phyloP scores from a whole-genome alignment of 2,888 invertebrate species.

The Theodoxus fluviatilis region DNA sequence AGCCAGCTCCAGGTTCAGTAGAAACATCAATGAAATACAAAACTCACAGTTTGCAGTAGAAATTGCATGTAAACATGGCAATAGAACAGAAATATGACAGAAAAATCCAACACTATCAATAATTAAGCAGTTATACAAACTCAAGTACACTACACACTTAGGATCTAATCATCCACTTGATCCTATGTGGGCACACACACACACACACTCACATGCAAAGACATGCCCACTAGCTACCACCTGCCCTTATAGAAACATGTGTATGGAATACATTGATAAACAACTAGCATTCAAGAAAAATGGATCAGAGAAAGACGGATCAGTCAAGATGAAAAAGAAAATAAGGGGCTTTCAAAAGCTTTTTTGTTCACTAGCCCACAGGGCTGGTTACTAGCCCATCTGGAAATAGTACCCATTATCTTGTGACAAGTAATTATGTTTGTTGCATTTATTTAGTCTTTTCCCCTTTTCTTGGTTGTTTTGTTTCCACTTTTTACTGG shows the following conservation, averaged over 20 bases:
- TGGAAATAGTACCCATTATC: too few relatives aligned
- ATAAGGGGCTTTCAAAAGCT: neutral
- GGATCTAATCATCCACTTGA: too few relatives aligned
- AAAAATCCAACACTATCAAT: neutral
- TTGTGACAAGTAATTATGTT: too few relatives aligned
- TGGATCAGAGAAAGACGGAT: neutral
- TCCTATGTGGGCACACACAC: neutral
- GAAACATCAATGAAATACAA: neutral
- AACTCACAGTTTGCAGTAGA: too few relatives aligned
- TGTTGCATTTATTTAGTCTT: too few relatives aligned
- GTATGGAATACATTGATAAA: neutral
- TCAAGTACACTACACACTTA: slow-evolving; percentile 3
- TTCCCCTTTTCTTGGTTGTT: too few relatives aligned
- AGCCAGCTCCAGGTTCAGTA: neutral
- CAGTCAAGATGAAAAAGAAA: neutral
- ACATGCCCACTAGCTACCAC: neutral
- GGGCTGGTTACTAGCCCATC: too few relatives aligned
- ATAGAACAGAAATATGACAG: neutral
- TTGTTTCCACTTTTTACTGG: too few relatives aligned
- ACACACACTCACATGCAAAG: neutral
- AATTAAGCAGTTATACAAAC: neutral
- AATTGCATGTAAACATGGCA: too few relatives aligned
- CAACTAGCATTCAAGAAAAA: neutral
- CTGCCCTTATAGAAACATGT: neutral
- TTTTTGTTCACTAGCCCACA: too few relatives aligned